Conservation (phyloP, 2,888 invertebrate genomes). For the Eupeodes latifasciatus region DNA sequence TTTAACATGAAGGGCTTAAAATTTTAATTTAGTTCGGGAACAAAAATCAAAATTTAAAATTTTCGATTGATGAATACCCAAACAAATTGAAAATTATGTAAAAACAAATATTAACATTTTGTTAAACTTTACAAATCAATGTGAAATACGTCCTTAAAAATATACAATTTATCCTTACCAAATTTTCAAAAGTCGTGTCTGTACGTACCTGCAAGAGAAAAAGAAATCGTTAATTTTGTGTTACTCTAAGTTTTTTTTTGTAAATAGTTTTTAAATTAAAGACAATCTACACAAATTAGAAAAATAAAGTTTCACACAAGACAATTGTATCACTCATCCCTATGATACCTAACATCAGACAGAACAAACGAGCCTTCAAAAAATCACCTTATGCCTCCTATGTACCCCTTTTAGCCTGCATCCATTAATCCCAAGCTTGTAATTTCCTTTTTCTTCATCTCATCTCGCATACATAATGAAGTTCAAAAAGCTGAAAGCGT, state of each 20-base stretch:
- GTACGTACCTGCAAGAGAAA: slow-evolving; percentile 63
- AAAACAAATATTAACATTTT: too few species aligned
- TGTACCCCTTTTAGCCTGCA: neutral
- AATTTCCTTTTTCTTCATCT: slow-evolving; percentile 71
- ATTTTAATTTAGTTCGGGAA: too few species aligned
- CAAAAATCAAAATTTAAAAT: too few species aligned
- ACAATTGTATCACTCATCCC: neutral
- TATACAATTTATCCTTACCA: slow-evolving; percentile 43
- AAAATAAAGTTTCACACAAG: neutral
- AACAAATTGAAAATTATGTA: too few species aligned
- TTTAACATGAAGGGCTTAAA: too few species aligned
- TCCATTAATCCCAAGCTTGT: slow-evolving; percentile 70
- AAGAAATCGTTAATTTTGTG: neutral
- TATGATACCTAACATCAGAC: slow-evolving; percentile 1
- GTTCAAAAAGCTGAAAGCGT: slow-evolving; percentile 71
- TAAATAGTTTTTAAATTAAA: slow-evolving; percentile 30
- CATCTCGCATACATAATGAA: slow-evolving; percentile 71
- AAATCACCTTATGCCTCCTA: neutral
- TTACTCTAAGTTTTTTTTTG: neutral
- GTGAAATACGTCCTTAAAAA: neutral
- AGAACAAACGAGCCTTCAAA: neutral
- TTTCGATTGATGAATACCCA: too few species aligned
- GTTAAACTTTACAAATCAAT: neutral
- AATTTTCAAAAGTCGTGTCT: slow-evolving; percentile 47
- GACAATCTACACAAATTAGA: slow-evolving; percentile 6